Evolutionary conservation across 2,888 invertebrate genomes (phyloP), one percentile per base, ranked within the genome.

Genomic region (Euphydryas editha): DNA sequence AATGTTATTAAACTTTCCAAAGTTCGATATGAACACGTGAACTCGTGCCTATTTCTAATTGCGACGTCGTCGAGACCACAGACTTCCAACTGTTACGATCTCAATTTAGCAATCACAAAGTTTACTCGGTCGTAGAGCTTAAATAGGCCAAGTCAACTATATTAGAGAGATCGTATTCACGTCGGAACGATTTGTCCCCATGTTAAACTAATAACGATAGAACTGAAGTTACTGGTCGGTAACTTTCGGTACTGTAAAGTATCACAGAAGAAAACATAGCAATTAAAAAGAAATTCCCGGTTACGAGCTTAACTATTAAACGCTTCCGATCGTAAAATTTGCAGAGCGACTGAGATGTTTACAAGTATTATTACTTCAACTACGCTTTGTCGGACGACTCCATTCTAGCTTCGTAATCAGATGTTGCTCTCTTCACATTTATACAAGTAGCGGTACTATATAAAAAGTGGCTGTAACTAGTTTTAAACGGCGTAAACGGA

Each of bases 381-480:
- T 59, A 56, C 64, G 59, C 65, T 65, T 62, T 49, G 59, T 59
- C 65, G 59, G 67, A 49, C 59, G 61, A 39, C 49, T 67, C 58
- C 62, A 65, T 84, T 80, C 81, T 81, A 79, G 81, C 81, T 82
- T 78, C 75, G 80, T 80, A 85, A 85, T 85, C 81, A 84, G 84
- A 84, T 82, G 80, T 83, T 80, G 77, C 75, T 76, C 79, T 75
- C 75, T 76, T 78, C 77, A 76, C 79, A 81, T 84, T 79, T 81
- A 81, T 81, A 78, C 78, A 76, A 81, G 79, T 80, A 87, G 84
- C 84, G 84, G 86, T 79, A 80, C 73, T 73, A 73, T 72, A 78
- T 83, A 86, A 87, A 87, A 87, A 87, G 82, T 78, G 73, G 77
- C 77, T 71, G 73, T 77, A 78, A 82, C 84, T 75, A 79, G 80